phyloP scores from a whole-genome alignment of 2,113 vertebrate genomes.

The Grus americana region DNA sequence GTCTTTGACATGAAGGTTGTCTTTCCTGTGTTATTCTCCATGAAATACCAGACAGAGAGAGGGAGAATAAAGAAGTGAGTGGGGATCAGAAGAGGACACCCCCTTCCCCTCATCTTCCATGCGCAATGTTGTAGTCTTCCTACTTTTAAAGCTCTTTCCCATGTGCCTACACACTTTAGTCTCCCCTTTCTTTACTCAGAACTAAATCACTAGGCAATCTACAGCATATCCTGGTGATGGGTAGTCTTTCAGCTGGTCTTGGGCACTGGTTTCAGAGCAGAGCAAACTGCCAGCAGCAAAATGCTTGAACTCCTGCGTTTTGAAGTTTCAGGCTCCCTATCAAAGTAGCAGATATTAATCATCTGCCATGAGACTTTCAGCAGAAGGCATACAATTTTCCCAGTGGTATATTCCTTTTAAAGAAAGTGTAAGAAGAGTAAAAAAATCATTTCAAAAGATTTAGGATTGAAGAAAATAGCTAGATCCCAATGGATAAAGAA shows the following conservation, averaged over 20 bases:
- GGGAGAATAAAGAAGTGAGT: not conserved
- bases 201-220: conserved; percentile 15
- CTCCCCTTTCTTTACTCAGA: conserved; percentile 9
- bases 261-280: conserved; percentile 24
- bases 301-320: conserved; percentile 39
- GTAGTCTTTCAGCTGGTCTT: conserved; percentile 20
- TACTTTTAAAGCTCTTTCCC: not conserved
- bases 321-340: conserved; percentile 51
- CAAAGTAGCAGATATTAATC: conserved; percentile 55
- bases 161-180: not conserved
- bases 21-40: not conserved
- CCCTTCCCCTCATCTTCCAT: not conserved
- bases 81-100: not conserved
- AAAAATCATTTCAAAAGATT: conserved; percentile 28
- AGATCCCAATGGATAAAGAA: conserved; percentile 10
- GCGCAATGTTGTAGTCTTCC: not conserved
- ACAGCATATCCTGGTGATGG: not conserved
- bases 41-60: not conserved
- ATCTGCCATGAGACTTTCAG: not conserved
- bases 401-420: conserved; percentile 26
- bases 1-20: not conserved
- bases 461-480: not conserved
- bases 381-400: conserved; percentile 39
- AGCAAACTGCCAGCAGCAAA: conserved; percentile 49
- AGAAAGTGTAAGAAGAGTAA: not conserved